Percentiles rank a stretch among this genome's conserved stretches.
phyloP scores from a whole-genome alignment of 1,140 invertebrate species.

The Anastrepha ludens region DNA sequence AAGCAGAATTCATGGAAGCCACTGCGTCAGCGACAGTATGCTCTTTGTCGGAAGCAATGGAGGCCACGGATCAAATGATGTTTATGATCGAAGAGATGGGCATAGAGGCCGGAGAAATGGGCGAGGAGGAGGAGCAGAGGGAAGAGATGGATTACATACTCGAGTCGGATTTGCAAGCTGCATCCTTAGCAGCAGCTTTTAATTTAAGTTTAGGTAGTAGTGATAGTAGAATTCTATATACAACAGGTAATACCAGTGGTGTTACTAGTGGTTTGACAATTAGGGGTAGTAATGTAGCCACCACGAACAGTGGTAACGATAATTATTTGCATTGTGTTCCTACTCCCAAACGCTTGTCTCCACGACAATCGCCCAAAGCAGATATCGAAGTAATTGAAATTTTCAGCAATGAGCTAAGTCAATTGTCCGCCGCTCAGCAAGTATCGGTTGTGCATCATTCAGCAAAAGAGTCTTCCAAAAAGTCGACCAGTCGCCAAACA shows the following conservation, averaged over 20 bases:
- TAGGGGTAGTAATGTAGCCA: conserved; percentile 29
- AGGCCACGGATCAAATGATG: conserved; percentile 35
- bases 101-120: background rate
- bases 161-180: conserved; percentile 66
- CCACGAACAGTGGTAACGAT: background rate
- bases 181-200: conserved; percentile 68
- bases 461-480: conserved; percentile 58
- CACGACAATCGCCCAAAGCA: conserved; percentile 71
- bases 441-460: conserved; percentile 70
- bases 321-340: background rate
- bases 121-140: conserved; percentile 15
- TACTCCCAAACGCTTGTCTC: conserved; percentile 61
- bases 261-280: conserved; percentile 26
- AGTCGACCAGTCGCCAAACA: conserved; percentile 47
- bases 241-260: conserved; percentile 50
- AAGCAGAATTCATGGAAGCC: conserved; percentile 49
- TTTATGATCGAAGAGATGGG: conserved; percentile 50
- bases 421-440: conserved; percentile 67
- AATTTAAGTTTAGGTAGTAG: conserved; percentile 73
- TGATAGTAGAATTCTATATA: conserved; percentile 67
- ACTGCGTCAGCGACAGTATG: conserved; percentile 33
- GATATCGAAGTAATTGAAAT: conserved; percentile 73
- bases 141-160: conserved; percentile 51
- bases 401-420: conserved; percentile 69
- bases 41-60: conserved; percentile 38